Base-by-base conservation (phyloP, 2,113 vertebrate genomes). In the Tachuris rubrigastra region DNA sequence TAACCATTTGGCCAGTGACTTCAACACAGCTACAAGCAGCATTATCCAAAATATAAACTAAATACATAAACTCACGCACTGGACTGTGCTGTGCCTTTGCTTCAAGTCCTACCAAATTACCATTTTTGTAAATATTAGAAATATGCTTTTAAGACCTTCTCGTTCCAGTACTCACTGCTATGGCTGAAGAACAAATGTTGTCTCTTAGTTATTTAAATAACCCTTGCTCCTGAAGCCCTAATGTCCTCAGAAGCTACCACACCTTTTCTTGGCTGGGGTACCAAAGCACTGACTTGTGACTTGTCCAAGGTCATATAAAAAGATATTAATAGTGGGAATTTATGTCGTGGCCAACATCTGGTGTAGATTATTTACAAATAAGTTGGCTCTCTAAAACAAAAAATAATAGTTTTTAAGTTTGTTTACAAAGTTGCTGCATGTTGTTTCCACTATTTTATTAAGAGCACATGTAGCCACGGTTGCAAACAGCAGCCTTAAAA, bases 401-500 rank as follows among this genome's bases (percentile, higher is more conserved):
- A 85, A 77, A 73, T 62, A 69, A 85, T 28, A 41, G 37, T 42
- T 91, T 95, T 95, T 10, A 72, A 85, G 67, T 88, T 97, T 95
- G 82, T 94, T 95, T 94, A 96, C 93, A 85, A 91, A 96, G 87
- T 85, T 83, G 56, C n/a, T 15, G 12, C 49, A 78, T 95, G 89
- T 95, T 92, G 73, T 95, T 95, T 72, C 94, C 94, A 95, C 73
- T 95, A 25, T 92, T 90, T 95, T 85, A 95, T 96, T 95, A 95
- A 89, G 81, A 95, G 91, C 93, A 95, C 66, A 95, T 92, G 89
- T 84, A 91, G 17, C 27, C 41, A n/a, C 24, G 69, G 84, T 94
- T 95, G 94, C 89, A 95, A 97, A 87, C 87, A 78, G 91, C 93
- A 92, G 93, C 94, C 87, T 95, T 95, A 95, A 96, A 97, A 96